These are phyloP conservation scores for Todus mexicanus DNA, from an alignment of 2,797 vertebrate species.

Conservation along the genomic window DNA sequence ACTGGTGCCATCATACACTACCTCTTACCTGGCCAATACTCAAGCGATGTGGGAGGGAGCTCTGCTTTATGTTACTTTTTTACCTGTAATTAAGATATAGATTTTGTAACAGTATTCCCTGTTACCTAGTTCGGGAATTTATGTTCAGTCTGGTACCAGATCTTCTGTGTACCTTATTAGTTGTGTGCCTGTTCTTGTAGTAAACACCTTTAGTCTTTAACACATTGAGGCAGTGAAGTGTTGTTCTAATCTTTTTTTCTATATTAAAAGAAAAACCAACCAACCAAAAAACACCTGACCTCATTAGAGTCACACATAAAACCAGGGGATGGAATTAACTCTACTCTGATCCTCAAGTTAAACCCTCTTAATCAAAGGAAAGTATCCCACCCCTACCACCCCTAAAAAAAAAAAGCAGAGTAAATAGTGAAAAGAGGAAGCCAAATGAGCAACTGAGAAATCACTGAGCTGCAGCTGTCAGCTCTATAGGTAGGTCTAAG, in stretches of 20 bases:
- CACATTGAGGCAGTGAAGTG: not conserved
- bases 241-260: not conserved
- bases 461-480: not conserved
- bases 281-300: fast-evolving
- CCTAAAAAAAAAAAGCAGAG: not conserved
- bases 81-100: not conserved
- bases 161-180: not conserved
- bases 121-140: not conserved
- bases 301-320: not conserved
- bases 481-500: not conserved
- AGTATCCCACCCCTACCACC: too few relatives aligned
- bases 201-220: not conserved
- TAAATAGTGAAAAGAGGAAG: not conserved
- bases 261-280: not conserved
- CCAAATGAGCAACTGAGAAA: not conserved
- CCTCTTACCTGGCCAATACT: fast-evolving
- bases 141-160: not conserved
- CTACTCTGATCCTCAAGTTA: not conserved
- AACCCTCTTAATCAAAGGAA: not conserved
- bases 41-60: not conserved
- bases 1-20: fast-evolving
- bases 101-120: not conserved
- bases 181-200: not conserved
- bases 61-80: not conserved
- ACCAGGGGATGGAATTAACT: not conserved